Conservation (phyloP, 2,797 vertebrate species). For the Aulostomus chinensis region DNA sequence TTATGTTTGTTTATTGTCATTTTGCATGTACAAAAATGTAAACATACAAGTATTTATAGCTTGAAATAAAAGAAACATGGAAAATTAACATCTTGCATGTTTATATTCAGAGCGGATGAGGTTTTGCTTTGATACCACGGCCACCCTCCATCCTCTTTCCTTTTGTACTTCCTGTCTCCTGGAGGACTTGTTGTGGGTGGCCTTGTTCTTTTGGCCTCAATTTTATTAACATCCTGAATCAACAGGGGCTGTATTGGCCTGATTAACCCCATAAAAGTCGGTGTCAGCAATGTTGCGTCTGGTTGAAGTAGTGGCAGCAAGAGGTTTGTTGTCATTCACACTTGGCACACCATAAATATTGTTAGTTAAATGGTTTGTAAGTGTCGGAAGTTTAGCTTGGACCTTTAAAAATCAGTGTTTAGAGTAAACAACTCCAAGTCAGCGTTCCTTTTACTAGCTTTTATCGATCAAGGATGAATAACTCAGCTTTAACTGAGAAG, state of each 20-base stretch:
- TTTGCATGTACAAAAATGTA: too few relatives aligned
- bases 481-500: too few relatives aligned
- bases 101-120: neutral
- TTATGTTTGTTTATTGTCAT: too few relatives aligned
- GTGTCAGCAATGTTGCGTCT: neutral
- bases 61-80: neutral
- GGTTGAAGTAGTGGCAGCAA: neutral
- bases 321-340: too few relatives aligned
- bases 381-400: too few relatives aligned
- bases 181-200: conserved; percentile 44
- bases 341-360: too few relatives aligned
- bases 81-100: neutral
- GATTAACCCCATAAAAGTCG: too few relatives aligned
- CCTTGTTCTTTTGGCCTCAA: conserved; percentile 36
- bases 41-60: neutral
- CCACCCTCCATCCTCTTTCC: conserved; percentile 34
- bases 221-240: conserved; percentile 45
- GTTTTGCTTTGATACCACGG: conserved; percentile 17
- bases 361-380: too few relatives aligned
- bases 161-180: conserved; percentile 63
- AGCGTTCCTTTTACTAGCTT: too few relatives aligned
- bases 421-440: too few relatives aligned
- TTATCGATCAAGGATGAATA: too few relatives aligned
- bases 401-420: too few relatives aligned
- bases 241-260: neutral